phyloP scores from a whole-genome alignment of 2,888 invertebrate genomes.

The Athrips mouffetella region DNA sequence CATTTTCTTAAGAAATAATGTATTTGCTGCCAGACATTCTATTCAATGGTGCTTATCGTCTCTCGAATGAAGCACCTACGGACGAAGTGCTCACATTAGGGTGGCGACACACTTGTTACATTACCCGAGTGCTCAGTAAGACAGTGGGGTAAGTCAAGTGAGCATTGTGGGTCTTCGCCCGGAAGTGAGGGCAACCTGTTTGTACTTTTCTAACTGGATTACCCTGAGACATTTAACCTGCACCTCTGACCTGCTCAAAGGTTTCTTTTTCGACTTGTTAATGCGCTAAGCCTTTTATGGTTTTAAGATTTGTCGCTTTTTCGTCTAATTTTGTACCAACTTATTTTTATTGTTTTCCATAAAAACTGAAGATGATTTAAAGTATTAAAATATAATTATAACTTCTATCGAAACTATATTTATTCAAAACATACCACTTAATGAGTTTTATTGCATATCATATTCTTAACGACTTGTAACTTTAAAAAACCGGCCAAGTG shows the following conservation, averaged over 20 bases:
- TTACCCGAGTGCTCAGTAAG: conserved; percentile 50
- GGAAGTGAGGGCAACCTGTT: conserved; percentile 69
- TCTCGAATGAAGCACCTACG: not conserved
- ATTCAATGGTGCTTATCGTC: not conserved
- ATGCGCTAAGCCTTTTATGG: conserved; percentile 45
- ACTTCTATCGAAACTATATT: no score
- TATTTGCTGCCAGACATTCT: not conserved
- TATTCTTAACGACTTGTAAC: no score
- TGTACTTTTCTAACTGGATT: conserved; percentile 76
- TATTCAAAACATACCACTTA: no score
- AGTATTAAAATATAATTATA: no score
- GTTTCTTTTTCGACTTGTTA: conserved; percentile 63
- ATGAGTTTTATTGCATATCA: no score
- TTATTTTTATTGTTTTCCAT: no score
- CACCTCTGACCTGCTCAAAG: conserved; percentile 69
- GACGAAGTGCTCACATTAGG: conserved; percentile 6
- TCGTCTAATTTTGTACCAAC: not conserved
- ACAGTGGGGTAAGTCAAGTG: conserved; percentile 68
- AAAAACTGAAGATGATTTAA: no score
- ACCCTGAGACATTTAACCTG: conserved; percentile 70
- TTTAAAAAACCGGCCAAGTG: no score
- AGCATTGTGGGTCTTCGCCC: conserved; percentile 69
- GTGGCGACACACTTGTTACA: conserved; percentile 10
- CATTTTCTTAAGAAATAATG: no score
- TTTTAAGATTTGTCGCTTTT: conserved; percentile 23